Conservation (phyloP, 2,888 invertebrate genomes). For the Cylloceria caligata region DNA sequence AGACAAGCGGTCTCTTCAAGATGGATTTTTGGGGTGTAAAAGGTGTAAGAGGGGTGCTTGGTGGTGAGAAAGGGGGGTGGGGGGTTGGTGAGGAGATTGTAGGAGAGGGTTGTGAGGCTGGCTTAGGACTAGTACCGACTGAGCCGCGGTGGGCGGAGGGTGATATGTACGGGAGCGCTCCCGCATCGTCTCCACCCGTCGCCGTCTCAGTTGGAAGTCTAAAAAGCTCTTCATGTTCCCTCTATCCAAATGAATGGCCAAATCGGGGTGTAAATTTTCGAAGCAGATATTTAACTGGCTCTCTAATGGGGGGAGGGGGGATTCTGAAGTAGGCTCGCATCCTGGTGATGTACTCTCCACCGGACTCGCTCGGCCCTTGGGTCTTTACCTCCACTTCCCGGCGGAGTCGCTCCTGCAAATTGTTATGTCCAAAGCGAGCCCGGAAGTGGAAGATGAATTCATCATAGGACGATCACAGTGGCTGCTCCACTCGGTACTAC, state of each 20-base stretch:
- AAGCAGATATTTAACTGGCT: conserved; percentile 23
- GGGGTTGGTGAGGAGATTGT: background rate
- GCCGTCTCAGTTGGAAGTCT: background rate
- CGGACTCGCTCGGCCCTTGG: conserved; percentile 11
- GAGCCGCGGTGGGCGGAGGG: conserved; percentile 5
- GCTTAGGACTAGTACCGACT: background rate
- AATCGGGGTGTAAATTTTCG: conserved; percentile 31
- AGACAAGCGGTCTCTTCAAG: background rate
- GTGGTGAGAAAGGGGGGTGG: background rate
- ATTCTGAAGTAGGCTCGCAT: conserved; percentile 4
- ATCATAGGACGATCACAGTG: background rate
- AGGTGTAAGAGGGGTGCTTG: background rate
- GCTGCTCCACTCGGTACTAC: conserved; percentile 13
- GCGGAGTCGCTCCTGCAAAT: conserved; percentile 7
- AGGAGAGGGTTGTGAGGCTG: background rate
- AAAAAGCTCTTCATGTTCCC: too few species aligned
- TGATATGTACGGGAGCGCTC: conserved; percentile 5
- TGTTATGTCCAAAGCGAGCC: background rate
- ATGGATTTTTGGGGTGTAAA: too few species aligned
- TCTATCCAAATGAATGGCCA: too few species aligned
- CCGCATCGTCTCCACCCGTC: background rate
- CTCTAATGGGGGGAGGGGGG: conserved; percentile 8
- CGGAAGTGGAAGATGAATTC: conserved; percentile 11
- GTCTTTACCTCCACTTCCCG: conserved; percentile 4
- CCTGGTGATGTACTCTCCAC: background rate